Percentiles rank a stretch among this genome's conserved stretches.
phyloP scores from a whole-genome alignment of 2,113 vertebrate genomes.

The Myrmophylax atrothorax region DNA sequence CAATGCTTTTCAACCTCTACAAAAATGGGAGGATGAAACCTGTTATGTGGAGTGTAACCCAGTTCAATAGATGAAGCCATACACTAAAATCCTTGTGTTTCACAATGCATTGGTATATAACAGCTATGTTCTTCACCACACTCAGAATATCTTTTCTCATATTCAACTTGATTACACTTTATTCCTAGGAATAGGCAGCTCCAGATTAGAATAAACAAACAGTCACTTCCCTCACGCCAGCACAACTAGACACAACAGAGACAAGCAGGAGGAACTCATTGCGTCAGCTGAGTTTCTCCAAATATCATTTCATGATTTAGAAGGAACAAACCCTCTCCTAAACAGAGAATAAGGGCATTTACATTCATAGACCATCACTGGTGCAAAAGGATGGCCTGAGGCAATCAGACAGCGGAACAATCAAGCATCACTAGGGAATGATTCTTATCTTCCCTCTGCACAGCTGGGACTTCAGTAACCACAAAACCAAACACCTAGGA shows the following conservation, averaged over 20 bases:
- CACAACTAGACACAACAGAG: background rate
- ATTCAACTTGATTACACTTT: background rate
- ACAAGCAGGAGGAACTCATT: background rate
- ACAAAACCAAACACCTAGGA: background rate
- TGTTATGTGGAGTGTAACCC: background rate
- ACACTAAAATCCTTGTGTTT: background rate
- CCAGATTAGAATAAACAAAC: background rate
- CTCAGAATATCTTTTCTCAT: background rate
- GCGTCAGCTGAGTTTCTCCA: background rate
- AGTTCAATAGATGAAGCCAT: background rate
- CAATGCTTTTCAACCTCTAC: background rate
- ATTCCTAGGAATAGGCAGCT: background rate
- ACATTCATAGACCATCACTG: background rate
- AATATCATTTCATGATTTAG: background rate
- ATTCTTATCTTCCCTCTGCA: background rate
- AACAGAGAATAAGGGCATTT: background rate
- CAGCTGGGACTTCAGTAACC: background rate
- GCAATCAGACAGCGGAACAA: background rate
- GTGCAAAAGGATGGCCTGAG: background rate
- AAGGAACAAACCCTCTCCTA: background rate
- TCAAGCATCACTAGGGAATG: background rate
- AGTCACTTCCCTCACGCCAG: background rate
- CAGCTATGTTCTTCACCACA: background rate
- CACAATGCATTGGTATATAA: background rate
- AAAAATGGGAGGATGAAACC: background rate